Evolutionary conservation across 2,113 vertebrate genomes (phyloP).

Genomic region (Aspiorhynchus laticeps): DNA sequence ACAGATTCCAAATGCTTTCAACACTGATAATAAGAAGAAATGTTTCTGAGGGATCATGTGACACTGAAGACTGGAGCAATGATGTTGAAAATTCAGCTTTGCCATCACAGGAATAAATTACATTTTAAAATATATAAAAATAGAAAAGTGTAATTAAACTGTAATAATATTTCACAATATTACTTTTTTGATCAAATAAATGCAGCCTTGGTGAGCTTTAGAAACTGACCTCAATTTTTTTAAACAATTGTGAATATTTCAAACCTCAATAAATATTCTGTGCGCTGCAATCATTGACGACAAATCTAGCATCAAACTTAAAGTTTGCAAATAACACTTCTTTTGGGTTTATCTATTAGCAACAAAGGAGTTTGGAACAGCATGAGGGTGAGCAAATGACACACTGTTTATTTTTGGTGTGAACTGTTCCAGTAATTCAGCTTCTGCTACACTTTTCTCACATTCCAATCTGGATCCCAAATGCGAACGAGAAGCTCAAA

Average conservation of each 20-base stretch:
- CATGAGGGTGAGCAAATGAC: background rate
- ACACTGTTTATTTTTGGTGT: background rate
- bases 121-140: too few species aligned
- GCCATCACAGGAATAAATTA: too few species aligned
- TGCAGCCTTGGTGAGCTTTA: too few species aligned
- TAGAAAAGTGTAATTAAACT: too few species aligned
- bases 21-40: too few species aligned
- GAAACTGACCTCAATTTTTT: background rate
- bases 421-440: background rate
- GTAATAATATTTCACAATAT: too few species aligned
- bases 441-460: background rate
- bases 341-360: background rate
- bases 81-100: too few species aligned
- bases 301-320: background rate
- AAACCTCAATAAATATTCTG: background rate
- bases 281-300: background rate
- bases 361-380: background rate
- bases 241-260: background rate
- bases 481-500: conserved; percentile 10
- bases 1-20: too few species aligned
- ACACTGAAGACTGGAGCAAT: too few species aligned
- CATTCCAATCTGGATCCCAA: background rate
- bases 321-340: background rate
- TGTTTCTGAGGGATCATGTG: too few species aligned
- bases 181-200: background rate